Evolutionary conservation across 1,140 invertebrate species (phyloP).

Genomic region (Lepeophtheirus salmonis): DNA sequence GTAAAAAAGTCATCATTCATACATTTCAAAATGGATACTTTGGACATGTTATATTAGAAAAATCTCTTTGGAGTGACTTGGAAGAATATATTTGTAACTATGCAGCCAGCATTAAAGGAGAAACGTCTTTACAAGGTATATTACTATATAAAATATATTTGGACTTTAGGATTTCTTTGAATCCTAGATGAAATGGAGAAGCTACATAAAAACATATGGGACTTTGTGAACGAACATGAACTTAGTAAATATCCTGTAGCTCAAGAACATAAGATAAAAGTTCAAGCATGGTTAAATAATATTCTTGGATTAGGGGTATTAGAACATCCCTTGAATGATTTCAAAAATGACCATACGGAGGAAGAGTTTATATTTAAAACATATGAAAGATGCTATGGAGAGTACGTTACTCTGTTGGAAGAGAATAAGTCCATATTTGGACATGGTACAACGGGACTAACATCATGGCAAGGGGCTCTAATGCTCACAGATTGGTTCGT

Average conservation of each 20-base stretch:
- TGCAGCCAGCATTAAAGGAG: neutral
- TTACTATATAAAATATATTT: neutral
- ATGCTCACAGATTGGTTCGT: slow-evolving; percentile 11
- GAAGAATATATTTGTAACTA: slow-evolving; percentile 1
- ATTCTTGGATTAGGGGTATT: neutral
- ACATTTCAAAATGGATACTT: neutral
- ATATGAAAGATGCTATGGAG: neutral
- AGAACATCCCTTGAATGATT: neutral
- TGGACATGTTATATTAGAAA: neutral
- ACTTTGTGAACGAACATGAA: neutral
- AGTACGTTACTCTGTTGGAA: slow-evolving; percentile 8
- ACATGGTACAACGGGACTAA: slow-evolving; percentile 9
- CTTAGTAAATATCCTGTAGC: neutral
- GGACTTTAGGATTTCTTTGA: too few relatives aligned
- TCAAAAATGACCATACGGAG: neutral
- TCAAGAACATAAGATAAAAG: neutral
- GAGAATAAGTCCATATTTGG: slow-evolving; percentile 11
- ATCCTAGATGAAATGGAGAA: neutral
- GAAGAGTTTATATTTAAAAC: slow-evolving; percentile 7
- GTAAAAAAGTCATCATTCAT: neutral
- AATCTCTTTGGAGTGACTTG: slow-evolving; percentile 6
- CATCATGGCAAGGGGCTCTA: slow-evolving; percentile 13
- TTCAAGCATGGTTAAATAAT: neutral
- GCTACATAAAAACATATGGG: neutral
- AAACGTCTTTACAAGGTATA: neutral